phyloP scores from a whole-genome alignment of 92 coral and sea anemone genomes.

The Pocillopora meandrina region DNA sequence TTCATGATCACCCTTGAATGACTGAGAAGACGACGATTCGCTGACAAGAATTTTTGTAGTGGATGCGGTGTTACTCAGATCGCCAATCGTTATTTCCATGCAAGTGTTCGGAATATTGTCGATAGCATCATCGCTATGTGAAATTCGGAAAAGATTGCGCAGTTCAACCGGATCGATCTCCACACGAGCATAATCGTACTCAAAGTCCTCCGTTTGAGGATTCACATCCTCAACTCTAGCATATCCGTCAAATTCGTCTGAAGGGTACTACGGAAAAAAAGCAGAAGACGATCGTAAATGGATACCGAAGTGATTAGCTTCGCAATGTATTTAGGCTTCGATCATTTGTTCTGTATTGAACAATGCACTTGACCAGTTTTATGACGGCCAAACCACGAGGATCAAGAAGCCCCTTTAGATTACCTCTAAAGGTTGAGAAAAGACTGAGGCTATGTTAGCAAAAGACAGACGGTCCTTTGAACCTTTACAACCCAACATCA shows the following conservation, averaged over 20 bases:
- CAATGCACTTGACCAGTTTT: no score
- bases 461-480: no score
- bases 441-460: no score
- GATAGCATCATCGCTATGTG: not conserved
- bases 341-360: no score
- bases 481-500: no score
- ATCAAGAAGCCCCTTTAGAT: no score
- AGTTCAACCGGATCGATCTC: conserved; percentile 11
- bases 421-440: no score
- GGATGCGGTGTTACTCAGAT: not conserved
- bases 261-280: not conserved
- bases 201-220: conserved; percentile 22
- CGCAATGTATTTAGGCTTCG: no score
- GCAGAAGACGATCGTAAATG: not conserved
- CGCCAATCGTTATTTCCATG: conserved; percentile 18
- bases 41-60: not conserved
- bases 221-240: not conserved
- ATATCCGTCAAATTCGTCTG: conserved; percentile 20
- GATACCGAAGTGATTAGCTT: not conserved
- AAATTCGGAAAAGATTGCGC: conserved; percentile 19
- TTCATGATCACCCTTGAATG: conserved; percentile 3
- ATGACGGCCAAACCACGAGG: no score
- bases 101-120: not conserved
- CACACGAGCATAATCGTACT: conserved; percentile 31
- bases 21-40: not conserved